phyloP scores from a whole-genome alignment of 1,140 invertebrate species.

The Listronotus oregonensis region DNA sequence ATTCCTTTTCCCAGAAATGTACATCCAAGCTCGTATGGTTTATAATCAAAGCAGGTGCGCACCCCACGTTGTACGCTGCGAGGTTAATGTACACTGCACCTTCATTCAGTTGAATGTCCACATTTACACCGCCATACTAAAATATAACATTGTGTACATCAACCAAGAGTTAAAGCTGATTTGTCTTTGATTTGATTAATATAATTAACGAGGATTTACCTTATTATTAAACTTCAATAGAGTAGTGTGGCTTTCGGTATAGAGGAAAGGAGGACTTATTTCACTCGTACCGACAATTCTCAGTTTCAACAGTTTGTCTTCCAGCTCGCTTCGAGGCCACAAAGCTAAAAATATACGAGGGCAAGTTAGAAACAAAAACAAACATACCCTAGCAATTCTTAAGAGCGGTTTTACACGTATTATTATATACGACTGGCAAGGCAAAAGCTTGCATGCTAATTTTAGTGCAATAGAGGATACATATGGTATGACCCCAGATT shows the following conservation, averaged over 20 bases:
- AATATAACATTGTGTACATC: conserved; percentile 36
- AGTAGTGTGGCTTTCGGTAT: conserved; percentile 80
- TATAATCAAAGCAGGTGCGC: conserved; percentile 86
- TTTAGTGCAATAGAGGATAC: no score
- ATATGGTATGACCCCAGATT: no score
- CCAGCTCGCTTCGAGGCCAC: conserved; percentile 77
- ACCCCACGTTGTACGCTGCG: conserved; percentile 76
- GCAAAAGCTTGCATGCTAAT: no score
- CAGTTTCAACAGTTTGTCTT: conserved; percentile 66
- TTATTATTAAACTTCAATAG: conserved; percentile 79
- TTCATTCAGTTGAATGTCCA: conserved; percentile 90
- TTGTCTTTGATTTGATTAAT: background rate
- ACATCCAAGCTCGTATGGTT: conserved; percentile 74
- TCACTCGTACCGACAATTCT: conserved; percentile 68
- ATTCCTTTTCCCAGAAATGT: conserved; percentile 72
- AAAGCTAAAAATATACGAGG: conserved; percentile 69
- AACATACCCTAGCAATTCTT: no score
- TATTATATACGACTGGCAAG: no score
- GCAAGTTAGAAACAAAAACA: no score
- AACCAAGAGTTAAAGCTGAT: conserved; percentile 2
- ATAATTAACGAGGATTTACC: conserved; percentile 56
- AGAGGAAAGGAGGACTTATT: conserved; percentile 79
- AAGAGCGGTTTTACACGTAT: no score
- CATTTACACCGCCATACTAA: conserved; percentile 84
- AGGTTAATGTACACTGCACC: conserved; percentile 88